These are phyloP conservation scores for Nipponacmea schrenckii DNA, from an alignment of 2,888 invertebrate species.

Conservation along the genomic window DNA sequence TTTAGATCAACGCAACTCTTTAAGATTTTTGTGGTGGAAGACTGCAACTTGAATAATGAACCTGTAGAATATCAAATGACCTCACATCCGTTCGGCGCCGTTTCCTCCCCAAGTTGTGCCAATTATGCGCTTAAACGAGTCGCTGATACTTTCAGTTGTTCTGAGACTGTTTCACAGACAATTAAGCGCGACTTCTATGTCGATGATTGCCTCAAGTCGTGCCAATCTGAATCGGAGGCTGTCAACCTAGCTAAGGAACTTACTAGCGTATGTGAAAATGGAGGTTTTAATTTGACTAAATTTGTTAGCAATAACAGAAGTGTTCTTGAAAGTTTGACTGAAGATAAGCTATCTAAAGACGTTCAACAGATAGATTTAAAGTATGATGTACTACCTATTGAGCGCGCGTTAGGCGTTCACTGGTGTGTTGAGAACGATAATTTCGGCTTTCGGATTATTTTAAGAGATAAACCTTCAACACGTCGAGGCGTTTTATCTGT, in stretches of 20 bases:
- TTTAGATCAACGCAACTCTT: slow-evolving; percentile 22
- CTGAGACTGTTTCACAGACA: not conserved
- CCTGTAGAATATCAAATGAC: slow-evolving; percentile 18
- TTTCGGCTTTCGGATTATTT: not conserved
- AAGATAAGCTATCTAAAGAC: not conserved
- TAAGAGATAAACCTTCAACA: not conserved
- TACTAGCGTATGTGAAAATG: not conserved
- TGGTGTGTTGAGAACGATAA: not conserved
- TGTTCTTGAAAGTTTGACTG: not conserved
- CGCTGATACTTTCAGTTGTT: not conserved
- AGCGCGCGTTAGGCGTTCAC: slow-evolving; percentile 6
- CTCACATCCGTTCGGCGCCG: slow-evolving; percentile 30
- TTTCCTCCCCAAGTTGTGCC: slow-evolving; percentile 27
- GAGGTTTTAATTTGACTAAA: slow-evolving; percentile 3
- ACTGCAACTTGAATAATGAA: slow-evolving; percentile 10
- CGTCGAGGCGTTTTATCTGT: slow-evolving; percentile 6
- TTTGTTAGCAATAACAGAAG: not conserved
- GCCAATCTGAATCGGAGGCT: not conserved
- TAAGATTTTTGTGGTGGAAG: slow-evolving; percentile 32
- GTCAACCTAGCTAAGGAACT: not conserved
- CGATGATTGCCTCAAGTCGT: slow-evolving; percentile 13
- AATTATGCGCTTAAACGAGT: not conserved
- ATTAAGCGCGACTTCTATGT: slow-evolving; percentile 9
- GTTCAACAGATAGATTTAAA: not conserved
- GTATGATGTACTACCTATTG: slow-evolving; percentile 8